A percentile compares a stretch with the other conserved stretches of the same genome.
Evolutionary conservation across 2,888 invertebrate genomes (phyloP).

Genomic region (Tachina lurida): DNA sequence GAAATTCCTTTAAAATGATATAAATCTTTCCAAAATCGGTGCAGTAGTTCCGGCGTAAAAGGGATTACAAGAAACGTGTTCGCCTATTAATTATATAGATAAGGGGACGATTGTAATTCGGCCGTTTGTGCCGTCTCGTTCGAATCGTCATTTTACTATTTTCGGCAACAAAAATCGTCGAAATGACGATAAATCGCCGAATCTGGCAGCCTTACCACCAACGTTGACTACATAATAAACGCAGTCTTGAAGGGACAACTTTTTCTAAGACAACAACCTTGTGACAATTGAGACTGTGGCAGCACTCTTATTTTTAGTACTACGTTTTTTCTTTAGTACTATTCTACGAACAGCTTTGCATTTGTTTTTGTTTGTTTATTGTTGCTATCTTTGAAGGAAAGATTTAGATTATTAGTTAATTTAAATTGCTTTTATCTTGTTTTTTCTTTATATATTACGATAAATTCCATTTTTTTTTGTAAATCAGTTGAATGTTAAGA

Average conservation of each 20-base stretch:
- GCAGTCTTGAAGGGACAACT: neutral
- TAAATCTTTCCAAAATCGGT: too few relatives aligned
- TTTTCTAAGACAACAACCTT: neutral
- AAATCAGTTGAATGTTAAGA: slow-evolving; percentile 71
- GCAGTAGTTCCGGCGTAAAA: too few relatives aligned
- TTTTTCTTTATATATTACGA: neutral
- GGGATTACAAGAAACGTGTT: too few relatives aligned
- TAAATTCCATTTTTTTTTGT: neutral
- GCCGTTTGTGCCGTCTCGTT: too few relatives aligned
- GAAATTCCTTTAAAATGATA: too few relatives aligned
- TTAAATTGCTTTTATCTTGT: slow-evolving; percentile 1
- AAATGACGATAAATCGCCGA: neutral
- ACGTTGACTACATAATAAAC: neutral
- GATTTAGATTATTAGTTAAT: too few relatives aligned
- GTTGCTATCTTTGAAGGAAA: neutral
- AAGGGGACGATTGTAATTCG: too few relatives aligned
- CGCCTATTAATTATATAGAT: too few relatives aligned
- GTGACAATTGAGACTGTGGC: neutral
- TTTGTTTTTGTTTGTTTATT: slow-evolving; percentile 12
- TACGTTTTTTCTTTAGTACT: neutral
- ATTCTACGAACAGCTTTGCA: neutral
- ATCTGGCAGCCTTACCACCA: too few relatives aligned
- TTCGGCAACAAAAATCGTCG: too few relatives aligned
- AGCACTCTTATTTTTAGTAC: neutral
- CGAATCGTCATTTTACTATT: too few relatives aligned